A percentile compares a stretch with the other conserved stretches of the same genome.
phyloP scores from a whole-genome alignment of 2,113 vertebrate genomes.

The Engraulis encrasicolus region DNA sequence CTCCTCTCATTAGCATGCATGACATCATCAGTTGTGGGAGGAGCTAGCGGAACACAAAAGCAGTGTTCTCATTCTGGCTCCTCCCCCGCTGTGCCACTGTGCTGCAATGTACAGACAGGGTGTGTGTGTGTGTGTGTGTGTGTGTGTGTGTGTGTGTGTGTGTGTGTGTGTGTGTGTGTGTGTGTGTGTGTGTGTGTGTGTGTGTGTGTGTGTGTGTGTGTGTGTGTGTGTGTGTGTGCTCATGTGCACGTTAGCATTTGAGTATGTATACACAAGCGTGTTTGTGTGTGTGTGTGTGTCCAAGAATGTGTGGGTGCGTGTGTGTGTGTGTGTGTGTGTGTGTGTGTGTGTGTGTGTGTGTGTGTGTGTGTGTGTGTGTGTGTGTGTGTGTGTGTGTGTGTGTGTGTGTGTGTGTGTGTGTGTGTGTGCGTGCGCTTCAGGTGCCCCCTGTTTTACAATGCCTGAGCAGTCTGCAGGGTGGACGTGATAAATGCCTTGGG shows the following conservation, averaged over 20 bases:
- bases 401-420: conserved; percentile 28
- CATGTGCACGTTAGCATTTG: conserved; percentile 25
- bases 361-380: conserved; percentile 44
- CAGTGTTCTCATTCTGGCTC: neutral
- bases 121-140: conserved; percentile 35
- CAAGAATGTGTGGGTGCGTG: no score
- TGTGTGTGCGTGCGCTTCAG: conserved; percentile 45
- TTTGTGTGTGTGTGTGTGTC: conserved; percentile 45
- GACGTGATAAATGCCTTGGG: neutral
- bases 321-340: conserved; percentile 35
- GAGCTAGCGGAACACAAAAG: neutral
- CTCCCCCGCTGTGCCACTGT: neutral
- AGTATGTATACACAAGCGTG: no score
- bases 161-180: conserved; percentile 45
- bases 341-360: conserved; percentile 35
- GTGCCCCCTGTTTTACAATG: neutral
- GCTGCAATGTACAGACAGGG: neutral
- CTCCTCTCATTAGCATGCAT: neutral
- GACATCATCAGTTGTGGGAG: neutral
- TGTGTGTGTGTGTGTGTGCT: conserved; percentile 41
- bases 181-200: conserved; percentile 36
- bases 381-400: conserved; percentile 35
- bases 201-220: conserved; percentile 42
- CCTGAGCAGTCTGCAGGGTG: conserved; percentile 10
- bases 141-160: conserved; percentile 28